Evolutionary conservation across 2,113 vertebrate genomes (phyloP), one percentile per base, ranked within the genome.

Genomic region (Percopsis transmontana): DNA sequence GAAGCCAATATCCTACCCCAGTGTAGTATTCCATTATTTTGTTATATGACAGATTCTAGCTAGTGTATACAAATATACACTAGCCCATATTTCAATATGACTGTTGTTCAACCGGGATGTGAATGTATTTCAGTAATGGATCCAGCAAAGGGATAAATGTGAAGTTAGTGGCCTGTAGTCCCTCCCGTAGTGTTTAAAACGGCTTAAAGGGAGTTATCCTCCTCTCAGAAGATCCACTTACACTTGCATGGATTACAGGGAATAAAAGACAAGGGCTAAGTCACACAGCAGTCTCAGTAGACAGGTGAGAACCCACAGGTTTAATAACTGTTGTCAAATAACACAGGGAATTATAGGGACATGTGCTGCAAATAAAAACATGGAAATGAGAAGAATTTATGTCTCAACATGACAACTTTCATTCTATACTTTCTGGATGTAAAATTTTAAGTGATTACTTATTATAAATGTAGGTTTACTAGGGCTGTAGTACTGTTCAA

Each of bases 191-290:
- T 55, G 84, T 85, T 88, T 80, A 81, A 88, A 87, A 74, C 55
- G 15, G 66, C 85, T 90, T 83, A 81, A 64, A 66, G 58, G 66
- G 77, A 82, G 77, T 89, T 81, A 89, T 87, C 81, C 81, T 70
- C 70, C 75, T 82, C 70, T 81, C 50, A 84, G 79, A 70, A 79
- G 85, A 90, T 87, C 82, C 73, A 88, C 80, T 87, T 83, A 87
- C 82, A 90, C 76, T 84, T 87, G 77, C 74, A 59, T 47, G 77
- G 89, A 90, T 91, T 91, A 90, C 55, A 27, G 72, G 12, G 73
- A 77, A 76, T 47, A 77, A 79, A 89, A 89, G 80, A 89, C 75
- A 85, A 82, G 81, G 76, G 20, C 39, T 18, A 63, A 60, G 73
- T 66, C 65, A 67, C 72, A 70, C 47, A 48, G 58, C 18, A 65